Percentiles rank a stretch among this genome's conserved stretches.
Conservation (phyloP, 1,140 invertebrate species). For the Ceratosolen solmsi region DNA sequence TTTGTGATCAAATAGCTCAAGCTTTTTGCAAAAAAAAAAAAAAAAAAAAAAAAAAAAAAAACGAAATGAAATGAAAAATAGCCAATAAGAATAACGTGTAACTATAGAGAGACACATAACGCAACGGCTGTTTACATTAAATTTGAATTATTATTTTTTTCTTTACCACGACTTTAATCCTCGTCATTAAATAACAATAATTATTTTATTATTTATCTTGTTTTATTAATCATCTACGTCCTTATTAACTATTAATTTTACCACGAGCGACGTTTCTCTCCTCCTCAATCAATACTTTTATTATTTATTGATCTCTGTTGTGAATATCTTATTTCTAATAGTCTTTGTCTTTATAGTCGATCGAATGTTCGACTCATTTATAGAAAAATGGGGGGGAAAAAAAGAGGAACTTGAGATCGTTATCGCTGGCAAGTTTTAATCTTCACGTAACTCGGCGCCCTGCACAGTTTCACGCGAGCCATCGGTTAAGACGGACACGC, state of each 20-base stretch:
- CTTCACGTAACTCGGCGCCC: constrained; percentile 43
- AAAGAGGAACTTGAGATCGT: constrained; percentile 20
- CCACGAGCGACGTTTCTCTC: neutral
- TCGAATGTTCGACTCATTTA: constrained; percentile 3
- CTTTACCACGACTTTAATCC: neutral
- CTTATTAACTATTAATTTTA: neutral
- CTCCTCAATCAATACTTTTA: neutral
- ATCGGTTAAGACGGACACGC: constrained; percentile 41
- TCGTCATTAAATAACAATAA: neutral
- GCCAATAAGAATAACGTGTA: no score
- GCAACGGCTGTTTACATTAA: no score
- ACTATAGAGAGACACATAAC: no score
- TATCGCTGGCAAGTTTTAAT: constrained; percentile 44
- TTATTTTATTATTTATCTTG: neutral
- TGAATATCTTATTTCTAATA: constrained; percentile 22
- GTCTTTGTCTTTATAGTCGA: neutral
- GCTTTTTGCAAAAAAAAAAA: no score
- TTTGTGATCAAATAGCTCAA: no score
- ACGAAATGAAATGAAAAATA: no score
- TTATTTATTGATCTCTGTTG: neutral
- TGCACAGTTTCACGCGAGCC: constrained; percentile 47
- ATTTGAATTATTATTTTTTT: no score
- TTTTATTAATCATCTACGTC: constrained; percentile 7
- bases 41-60: no score
- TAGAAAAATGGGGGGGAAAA: constrained; percentile 12